Evolutionary conservation across 2,888 invertebrate species (phyloP).

Genomic region (Furcula furcula): DNA sequence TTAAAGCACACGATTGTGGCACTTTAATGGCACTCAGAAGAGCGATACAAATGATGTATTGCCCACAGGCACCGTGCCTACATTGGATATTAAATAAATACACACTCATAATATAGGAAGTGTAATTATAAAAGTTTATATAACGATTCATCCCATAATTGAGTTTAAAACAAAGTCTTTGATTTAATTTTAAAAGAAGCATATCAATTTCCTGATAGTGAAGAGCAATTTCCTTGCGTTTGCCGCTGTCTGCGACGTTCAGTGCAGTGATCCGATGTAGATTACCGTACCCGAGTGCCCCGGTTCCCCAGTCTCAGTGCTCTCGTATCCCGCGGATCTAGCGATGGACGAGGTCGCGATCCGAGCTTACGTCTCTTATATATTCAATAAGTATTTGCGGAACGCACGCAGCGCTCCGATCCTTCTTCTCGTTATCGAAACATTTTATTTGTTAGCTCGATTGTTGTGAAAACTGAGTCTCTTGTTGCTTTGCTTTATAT

Average conservation of each 20-base stretch:
- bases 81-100: too few relatives aligned
- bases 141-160: slow-evolving; percentile 36
- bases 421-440: slow-evolving; percentile 19
- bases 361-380: slow-evolving; percentile 15
- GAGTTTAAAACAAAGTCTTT: slow-evolving; percentile 37
- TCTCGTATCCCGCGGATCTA: slow-evolving; percentile 15
- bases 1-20: too few relatives aligned
- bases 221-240: slow-evolving; percentile 70
- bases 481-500: slow-evolving; percentile 12
- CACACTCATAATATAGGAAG: too few relatives aligned
- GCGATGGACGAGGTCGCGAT: slow-evolving; percentile 16
- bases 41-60: too few relatives aligned
- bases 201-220: slow-evolving; percentile 66
- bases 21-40: too few relatives aligned
- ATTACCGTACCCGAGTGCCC: slow-evolving; percentile 13
- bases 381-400: slow-evolving; percentile 20
- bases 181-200: slow-evolving; percentile 57
- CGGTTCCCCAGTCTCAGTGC: slow-evolving; percentile 10
- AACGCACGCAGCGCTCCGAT: slow-evolving; percentile 7
- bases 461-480: slow-evolving; percentile 16
- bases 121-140: too few relatives aligned
- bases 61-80: too few relatives aligned
- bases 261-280: slow-evolving; percentile 15
- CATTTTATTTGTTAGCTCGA: slow-evolving; percentile 21
- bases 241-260: slow-evolving; percentile 38